These are phyloP conservation scores for Hiodon tergisus DNA, from an alignment of 2,113 vertebrate species.

Conservation along the genomic window DNA sequence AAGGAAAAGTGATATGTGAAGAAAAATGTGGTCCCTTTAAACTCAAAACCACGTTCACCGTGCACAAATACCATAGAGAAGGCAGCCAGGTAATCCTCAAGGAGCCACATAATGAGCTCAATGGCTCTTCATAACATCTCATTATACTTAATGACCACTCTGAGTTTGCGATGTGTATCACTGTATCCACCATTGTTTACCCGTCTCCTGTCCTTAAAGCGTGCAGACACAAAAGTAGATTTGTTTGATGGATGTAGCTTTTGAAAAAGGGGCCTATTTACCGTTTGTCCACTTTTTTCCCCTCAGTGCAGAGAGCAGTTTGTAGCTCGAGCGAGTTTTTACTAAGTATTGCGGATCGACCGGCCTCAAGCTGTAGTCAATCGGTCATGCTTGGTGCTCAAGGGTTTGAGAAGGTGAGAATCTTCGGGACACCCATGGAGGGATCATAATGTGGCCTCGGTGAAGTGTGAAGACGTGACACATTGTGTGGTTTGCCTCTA, in stretches of 20 bases:
- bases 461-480: background rate
- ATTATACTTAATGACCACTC: slow-evolving; percentile 69
- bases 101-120: slow-evolving; percentile 63
- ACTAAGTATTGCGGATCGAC: background rate
- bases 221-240: slow-evolving; percentile 60
- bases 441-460: background rate
- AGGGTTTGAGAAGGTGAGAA: background rate
- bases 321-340: background rate
- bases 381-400: background rate
- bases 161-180: slow-evolving; percentile 66
- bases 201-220: slow-evolving; percentile 59
- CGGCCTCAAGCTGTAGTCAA: background rate
- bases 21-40: slow-evolving; percentile 37
- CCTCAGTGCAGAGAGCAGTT: slow-evolving; percentile 14
- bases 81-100: slow-evolving; percentile 54
- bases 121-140: slow-evolving; percentile 66
- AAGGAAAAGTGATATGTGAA: slow-evolving; percentile 41
- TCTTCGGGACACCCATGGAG: background rate
- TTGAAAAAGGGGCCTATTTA: slow-evolving; percentile 3
- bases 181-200: slow-evolving; percentile 62
- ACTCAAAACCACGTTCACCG: slow-evolving; percentile 56
- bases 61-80: slow-evolving; percentile 62
- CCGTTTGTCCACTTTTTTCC: slow-evolving; percentile 34
- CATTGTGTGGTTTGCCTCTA: background rate
- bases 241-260: slow-evolving; percentile 62